A percentile compares a stretch with the other conserved stretches of the same genome.
Conservation (phyloP, 2,113 vertebrate species). For the Aegotheles bennettii region DNA sequence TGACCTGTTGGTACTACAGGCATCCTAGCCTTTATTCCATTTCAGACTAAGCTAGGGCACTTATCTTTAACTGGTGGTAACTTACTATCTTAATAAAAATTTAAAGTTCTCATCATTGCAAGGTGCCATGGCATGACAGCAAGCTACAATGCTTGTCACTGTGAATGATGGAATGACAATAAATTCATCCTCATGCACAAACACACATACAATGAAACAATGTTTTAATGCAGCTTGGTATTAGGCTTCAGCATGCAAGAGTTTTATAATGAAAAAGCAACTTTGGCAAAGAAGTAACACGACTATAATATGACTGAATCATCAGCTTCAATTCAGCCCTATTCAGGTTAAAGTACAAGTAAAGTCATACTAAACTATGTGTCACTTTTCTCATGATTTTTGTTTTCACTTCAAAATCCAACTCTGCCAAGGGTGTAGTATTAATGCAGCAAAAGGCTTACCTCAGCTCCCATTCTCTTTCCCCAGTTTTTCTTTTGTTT, state of each 20-base stretch:
- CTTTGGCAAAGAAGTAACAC: neutral
- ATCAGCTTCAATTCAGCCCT: neutral
- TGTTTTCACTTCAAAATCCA: conserved; percentile 31
- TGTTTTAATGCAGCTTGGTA: conserved; percentile 10
- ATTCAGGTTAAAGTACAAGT: neutral
- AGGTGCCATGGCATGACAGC: conserved; percentile 26
- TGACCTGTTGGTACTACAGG: neutral
- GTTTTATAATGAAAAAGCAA: neutral
- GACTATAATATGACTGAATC: neutral
- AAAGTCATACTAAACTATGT: neutral
- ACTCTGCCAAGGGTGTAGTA: neutral
- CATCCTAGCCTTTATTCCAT: neutral
- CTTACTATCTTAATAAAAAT: conserved; percentile 40
- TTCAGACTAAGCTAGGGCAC: neutral
- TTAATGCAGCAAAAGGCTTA: neutral
- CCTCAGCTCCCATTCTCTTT: neutral
- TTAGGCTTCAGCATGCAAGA: neutral
- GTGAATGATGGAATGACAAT: conserved; percentile 43
- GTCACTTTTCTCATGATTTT: conserved; percentile 17
- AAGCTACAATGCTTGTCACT: conserved; percentile 38
- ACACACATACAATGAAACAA: neutral
- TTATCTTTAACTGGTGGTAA: conserved; percentile 41
- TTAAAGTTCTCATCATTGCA: conserved; percentile 41
- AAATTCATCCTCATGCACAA: conserved; percentile 18
- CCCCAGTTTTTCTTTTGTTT: neutral